Evolutionary conservation across 2,113 vertebrate genomes (phyloP).

Genomic region (Piprites chloris): DNA sequence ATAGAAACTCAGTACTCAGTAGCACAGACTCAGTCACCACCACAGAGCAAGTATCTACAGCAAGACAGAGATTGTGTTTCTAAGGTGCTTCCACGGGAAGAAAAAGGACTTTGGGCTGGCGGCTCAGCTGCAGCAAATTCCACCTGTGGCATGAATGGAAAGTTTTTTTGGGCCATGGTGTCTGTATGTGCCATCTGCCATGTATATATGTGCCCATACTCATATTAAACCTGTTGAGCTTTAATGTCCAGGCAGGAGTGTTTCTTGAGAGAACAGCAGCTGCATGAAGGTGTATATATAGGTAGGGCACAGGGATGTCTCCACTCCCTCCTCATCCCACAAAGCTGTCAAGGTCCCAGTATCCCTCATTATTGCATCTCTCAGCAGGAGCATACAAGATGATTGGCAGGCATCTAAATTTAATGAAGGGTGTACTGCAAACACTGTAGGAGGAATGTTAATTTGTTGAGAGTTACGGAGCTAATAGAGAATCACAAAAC

Average conservation of each 20-base stretch:
- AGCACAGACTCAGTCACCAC: not conserved
- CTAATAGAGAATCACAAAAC: not conserved
- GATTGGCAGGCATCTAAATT: not conserved
- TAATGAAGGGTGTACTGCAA: not conserved
- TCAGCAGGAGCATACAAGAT: not conserved
- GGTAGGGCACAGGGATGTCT: not conserved
- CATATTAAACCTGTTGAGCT: not conserved
- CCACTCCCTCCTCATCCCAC: not conserved
- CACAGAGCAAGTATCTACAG: not conserved
- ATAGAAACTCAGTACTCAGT: not conserved
- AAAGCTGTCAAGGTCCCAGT: not conserved
- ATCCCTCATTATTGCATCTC: not conserved
- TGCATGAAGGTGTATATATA: not conserved
- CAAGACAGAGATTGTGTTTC: not conserved
- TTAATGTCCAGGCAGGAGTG: accelerated
- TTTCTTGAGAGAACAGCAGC: not conserved
- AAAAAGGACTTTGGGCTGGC: not conserved
- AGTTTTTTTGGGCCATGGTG: not conserved
- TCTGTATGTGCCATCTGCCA: not conserved
- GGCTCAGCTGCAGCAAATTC: not conserved
- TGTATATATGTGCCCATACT: not conserved
- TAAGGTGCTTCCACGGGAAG: not conserved
- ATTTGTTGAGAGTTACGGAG: not conserved
- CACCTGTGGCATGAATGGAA: not conserved
- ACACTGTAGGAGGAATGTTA: not conserved